Conservation (phyloP, 2,888 invertebrate genomes). For the Harpalus rubripes region DNA sequence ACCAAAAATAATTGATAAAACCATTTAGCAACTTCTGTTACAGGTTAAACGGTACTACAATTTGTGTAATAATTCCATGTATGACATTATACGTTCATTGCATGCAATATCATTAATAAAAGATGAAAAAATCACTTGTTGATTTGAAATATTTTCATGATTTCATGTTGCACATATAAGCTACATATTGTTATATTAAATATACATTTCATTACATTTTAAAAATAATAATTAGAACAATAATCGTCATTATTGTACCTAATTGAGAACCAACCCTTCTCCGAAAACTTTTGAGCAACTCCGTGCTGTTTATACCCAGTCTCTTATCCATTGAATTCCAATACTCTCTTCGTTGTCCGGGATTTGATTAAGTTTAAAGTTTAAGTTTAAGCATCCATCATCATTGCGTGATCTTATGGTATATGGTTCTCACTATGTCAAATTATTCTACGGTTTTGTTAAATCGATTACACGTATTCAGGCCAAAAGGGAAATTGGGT, state of each 20-base stretch:
- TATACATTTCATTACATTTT: neutral
- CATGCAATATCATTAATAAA: neutral
- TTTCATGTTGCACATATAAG: neutral
- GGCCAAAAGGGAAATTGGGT: constrained; percentile 46
- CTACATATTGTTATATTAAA: constrained; percentile 1
- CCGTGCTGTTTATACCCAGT: neutral
- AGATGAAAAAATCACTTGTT: neutral
- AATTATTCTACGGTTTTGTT: constrained; percentile 41
- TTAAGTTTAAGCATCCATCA: constrained; percentile 5
- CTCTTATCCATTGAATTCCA: constrained; percentile 40
- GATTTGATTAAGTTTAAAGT: neutral
- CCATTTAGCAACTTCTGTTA: neutral
- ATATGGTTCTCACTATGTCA: constrained; percentile 22
- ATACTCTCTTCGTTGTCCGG: neutral
- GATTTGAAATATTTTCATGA: neutral
- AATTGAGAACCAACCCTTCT: neutral
- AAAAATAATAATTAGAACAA: too few relatives aligned
- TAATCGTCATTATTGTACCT: too few relatives aligned
- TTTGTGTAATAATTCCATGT: neutral
- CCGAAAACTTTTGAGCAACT: neutral
- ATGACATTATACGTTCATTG: neutral
- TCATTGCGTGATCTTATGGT: constrained; percentile 11
- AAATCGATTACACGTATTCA: constrained; percentile 49
- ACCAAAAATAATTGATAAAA: neutral
- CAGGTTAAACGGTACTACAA: neutral